A percentile compares a stretch with the other conserved stretches of the same genome.
phyloP scores from a whole-genome alignment of 2,888 invertebrate species.

The Polia nebulosa region DNA sequence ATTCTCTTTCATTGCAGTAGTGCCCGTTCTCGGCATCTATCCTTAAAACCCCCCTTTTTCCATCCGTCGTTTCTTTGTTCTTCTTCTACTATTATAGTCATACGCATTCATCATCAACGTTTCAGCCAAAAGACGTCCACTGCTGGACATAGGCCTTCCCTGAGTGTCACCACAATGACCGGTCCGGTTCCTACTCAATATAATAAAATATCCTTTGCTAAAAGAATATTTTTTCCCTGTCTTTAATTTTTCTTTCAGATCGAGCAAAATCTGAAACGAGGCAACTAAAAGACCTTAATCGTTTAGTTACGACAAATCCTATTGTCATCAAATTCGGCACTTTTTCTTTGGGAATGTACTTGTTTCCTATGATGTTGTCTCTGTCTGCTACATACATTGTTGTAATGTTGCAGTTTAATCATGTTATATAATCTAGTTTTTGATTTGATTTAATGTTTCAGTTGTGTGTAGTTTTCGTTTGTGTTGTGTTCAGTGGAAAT shows the following conservation, averaged over 20 bases:
- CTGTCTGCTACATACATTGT: slow-evolving; percentile 52
- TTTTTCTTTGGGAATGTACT: slow-evolving; percentile 54
- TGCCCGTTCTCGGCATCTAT: fast-evolving
- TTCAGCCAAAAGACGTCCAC: no score
- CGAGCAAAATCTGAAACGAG: slow-evolving; percentile 30
- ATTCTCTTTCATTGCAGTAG: background rate
- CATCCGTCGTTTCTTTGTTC: background rate
- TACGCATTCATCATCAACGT: background rate
- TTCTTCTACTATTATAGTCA: background rate
- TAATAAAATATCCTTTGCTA: background rate
- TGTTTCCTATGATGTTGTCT: slow-evolving; percentile 54
- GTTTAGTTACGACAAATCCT: slow-evolving; percentile 54
- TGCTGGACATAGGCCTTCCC: no score
- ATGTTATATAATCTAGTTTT: slow-evolving; percentile 38
- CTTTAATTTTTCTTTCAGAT: slow-evolving; percentile 40
- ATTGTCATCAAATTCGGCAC: slow-evolving; percentile 53
- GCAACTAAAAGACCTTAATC: slow-evolving; percentile 51
- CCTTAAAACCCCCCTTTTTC: background rate
- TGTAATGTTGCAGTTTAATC: slow-evolving; percentile 55
- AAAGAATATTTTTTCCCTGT: no score
- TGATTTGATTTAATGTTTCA: background rate
- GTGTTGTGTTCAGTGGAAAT: background rate
- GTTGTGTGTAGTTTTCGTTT: background rate
- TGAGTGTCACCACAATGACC: no score
- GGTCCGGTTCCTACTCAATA: no score